phyloP scores from a whole-genome alignment of 2,888 invertebrate genomes.

The Tuberolachnus salignus region DNA sequence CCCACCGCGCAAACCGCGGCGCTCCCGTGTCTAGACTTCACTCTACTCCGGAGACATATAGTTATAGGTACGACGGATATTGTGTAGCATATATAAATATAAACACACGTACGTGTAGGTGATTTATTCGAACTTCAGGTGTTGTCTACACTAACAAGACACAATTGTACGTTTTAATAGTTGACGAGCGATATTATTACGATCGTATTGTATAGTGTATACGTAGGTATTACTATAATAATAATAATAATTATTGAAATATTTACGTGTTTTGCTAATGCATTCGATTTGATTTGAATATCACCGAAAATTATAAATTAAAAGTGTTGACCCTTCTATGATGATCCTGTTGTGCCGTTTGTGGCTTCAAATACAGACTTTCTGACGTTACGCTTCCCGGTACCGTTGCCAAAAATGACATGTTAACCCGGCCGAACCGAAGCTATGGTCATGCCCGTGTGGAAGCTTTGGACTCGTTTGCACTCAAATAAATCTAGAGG shows the following conservation, averaged over 20 bases:
- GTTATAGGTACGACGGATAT: neutral
- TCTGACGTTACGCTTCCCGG: neutral
- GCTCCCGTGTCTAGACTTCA: constrained; percentile 36
- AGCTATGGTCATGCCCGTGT: constrained; percentile 47
- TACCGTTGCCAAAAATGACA: neutral
- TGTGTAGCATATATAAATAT: neutral
- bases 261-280: too few species aligned
- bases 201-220: too few species aligned
- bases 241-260: too few species aligned
- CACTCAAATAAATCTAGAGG: constrained; percentile 51
- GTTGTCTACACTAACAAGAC: too few species aligned
- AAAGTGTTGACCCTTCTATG: neutral
- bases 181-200: neutral
- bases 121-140: too few species aligned
- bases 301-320: neutral
- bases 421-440: neutral
- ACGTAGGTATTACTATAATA: too few species aligned
- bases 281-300: neutral
- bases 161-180: neutral
- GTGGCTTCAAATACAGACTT: neutral
- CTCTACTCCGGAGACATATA: too few species aligned
- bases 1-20: neutral
- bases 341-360: neutral
- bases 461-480: constrained; percentile 47
- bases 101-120: too few species aligned